phyloP scores from a whole-genome alignment of 2,113 vertebrate species.

The Poicephalus gulielmi region DNA sequence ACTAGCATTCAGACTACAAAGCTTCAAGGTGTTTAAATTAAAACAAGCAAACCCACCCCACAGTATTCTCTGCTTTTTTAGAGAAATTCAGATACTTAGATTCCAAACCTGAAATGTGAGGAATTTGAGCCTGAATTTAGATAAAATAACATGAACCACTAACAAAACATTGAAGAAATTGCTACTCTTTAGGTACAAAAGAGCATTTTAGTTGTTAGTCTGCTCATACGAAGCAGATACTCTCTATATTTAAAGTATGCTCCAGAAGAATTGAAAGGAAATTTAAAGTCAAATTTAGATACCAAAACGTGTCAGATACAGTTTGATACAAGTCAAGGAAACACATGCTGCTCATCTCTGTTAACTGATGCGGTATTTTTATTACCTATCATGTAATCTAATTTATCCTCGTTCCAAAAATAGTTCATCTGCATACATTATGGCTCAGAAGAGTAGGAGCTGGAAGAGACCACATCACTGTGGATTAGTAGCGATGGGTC shows the following conservation, averaged over 20 bases:
- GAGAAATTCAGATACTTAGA: conserved; percentile 32
- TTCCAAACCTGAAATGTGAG: conserved; percentile 15
- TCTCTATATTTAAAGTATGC: background rate
- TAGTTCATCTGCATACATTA: background rate
- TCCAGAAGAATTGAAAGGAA: background rate
- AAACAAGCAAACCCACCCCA: background rate
- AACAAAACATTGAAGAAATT: background rate
- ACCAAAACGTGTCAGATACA: background rate
- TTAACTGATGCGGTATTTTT: background rate
- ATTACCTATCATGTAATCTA: background rate
- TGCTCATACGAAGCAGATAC: background rate
- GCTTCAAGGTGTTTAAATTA: conserved; percentile 19
- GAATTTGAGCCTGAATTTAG: background rate
- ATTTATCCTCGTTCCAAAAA: conserved; percentile 27
- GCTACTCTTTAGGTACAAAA: background rate
- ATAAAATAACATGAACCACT: conserved; percentile 2
- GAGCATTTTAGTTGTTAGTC: conserved; percentile 20
- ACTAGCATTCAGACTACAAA: background rate
- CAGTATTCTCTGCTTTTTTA: conserved; percentile 26
- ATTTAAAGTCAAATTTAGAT: background rate
- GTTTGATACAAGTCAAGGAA: background rate
- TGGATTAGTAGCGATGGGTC: background rate
- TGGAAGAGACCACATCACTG: background rate
- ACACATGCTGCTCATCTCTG: background rate
- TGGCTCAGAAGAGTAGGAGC: background rate